Evolutionary conservation across 2,888 invertebrate species (phyloP).

Genomic region (Lutraria lutraria): DNA sequence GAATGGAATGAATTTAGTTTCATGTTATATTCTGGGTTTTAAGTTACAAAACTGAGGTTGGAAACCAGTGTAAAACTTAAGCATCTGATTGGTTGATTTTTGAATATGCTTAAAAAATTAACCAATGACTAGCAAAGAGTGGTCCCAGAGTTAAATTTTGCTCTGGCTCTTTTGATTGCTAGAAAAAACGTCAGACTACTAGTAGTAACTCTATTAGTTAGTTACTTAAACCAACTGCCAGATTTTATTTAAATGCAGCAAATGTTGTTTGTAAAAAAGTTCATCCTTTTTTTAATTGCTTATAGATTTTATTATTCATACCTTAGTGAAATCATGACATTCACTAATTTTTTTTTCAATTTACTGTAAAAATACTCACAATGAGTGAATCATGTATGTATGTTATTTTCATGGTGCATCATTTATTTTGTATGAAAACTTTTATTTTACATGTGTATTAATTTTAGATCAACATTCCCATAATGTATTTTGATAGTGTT

Average conservation of each 20-base stretch:
- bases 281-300: neutral
- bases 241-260: neutral
- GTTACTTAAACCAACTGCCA: neutral
- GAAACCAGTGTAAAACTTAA: neutral
- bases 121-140: neutral
- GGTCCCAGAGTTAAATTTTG: too few species aligned
- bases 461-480: neutral
- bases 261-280: neutral
- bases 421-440: neutral
- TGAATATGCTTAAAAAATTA: neutral
- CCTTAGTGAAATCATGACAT: neutral
- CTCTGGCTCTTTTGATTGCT: too few species aligned
- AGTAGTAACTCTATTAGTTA: too few species aligned
- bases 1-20: too few species aligned
- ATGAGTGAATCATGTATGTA: neutral
- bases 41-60: neutral
- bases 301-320: neutral
- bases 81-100: neutral
- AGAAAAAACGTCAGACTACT: too few species aligned
- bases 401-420: neutral
- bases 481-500: neutral
- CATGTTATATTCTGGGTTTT: too few species aligned
- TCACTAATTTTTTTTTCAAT: neutral
- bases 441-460: neutral
- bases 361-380: slow-evolving; percentile 10